Base-by-base conservation (phyloP, 2,113 vertebrate genomes). In the Loxodonta africana region DNA sequence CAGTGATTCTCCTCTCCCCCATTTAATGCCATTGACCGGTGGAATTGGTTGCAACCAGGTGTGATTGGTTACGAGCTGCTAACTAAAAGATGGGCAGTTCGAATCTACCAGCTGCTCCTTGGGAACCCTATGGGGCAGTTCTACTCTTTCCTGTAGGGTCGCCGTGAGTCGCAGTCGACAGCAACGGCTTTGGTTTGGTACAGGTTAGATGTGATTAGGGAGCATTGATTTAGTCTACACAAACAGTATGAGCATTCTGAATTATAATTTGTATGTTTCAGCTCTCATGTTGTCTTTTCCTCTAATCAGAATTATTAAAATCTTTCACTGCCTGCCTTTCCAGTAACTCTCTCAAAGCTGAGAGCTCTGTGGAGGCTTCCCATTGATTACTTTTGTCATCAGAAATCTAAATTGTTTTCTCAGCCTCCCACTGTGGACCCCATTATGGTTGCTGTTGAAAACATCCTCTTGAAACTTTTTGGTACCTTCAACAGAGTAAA, bases 301-400 rank as follows among this genome's bases (percentile, higher is more conserved):
- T n/a, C 18, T 21, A 30, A 20, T 51, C 14, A 23, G 48, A 73
- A 6, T 89, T 86, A 44, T 65, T 65, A 3, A 14, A 46, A 0
- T 60, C n/a, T 23, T 69, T 77, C 17, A 5, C 65, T 60, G 10
- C 41, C 44, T 86, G 90, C 73, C 14, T 51, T 85, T 82, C 41
- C 23, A 5, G 3, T 37, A 11, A 71, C 10, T 81, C 18, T 44
- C 80, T 93, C 23, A 69, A 62, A 77, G 37, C 44, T 74, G 30
- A 26, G 25, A 83, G 46, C 21, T 85, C 46, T 67, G 2, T 89
- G 25, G 78, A 86, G 93, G 63, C 51, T 95, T 84, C 83, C 57
- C 15, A 26, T 23, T 76, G 80, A 76, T 94, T 37, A 71, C 63
- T 65, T 94, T 37, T 91, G 33, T 95, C 63, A 51, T 92, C 76